Base-by-base conservation (phyloP, 2,888 invertebrate genomes). In the Andrena praecox region DNA sequence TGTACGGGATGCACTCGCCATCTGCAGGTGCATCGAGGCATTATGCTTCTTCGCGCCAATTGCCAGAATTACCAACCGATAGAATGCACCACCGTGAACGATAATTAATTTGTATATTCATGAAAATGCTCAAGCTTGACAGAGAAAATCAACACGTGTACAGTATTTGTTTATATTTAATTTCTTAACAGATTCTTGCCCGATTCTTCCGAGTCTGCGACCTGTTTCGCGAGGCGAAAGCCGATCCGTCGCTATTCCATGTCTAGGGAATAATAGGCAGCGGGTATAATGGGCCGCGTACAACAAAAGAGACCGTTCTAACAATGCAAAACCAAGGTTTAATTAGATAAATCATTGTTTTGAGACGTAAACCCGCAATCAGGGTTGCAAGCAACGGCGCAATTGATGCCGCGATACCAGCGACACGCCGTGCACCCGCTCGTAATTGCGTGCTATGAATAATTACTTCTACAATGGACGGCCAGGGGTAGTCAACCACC, bases 321-420 rank as follows among this genome's bases (percentile, higher is more conserved):
- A 91, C 90, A 90, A 90, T 91, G 86, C 85, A 87, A 91, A 92
- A 91, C 90, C 89, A 84, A 89, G 89, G 86, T 88, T 92, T 92
- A 93, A 93, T 93, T 93, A 92, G 91, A 92, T 91, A 92, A 93
- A 92, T 93, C 90, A 92, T 93, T 91, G 91, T 92, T 92, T 92
- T 89, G 91, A 93, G 92, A 92, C 87, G 88, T 89, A 88, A 90
- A 88, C 87, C 89, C 77, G 87, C 89, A 91, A 91, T 91, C 90
- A 90, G 85, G 90, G 88, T 81, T 60, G 86, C 86, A 87, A 89
- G 88, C 86, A 86, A 89, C 86, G 84, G 86, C 85, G 90, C 90
- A 89, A 89, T 88, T 89, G 92, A 92, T 91, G 87, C 90, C 86
- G 88, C 88, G 91, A 90, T 89, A 92, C 85, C 84, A 83, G 75